Evolutionary conservation across 2,888 invertebrate genomes (phyloP), one percentile per base, ranked within the genome.

Genomic region (Salpingus planirostris): DNA sequence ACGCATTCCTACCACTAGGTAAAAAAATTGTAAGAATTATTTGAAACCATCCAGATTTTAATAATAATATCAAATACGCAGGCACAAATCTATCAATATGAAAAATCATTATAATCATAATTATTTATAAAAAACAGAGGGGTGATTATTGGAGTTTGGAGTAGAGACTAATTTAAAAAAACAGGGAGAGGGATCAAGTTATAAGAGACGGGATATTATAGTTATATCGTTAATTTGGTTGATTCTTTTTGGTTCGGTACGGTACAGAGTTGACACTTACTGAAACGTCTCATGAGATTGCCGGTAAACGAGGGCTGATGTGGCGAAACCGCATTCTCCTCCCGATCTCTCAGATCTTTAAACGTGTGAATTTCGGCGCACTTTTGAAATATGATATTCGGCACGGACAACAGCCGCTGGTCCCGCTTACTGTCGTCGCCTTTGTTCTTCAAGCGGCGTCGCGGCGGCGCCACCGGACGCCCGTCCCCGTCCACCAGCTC

Each of bases 241-340:
- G n/a, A n/a, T n/a, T n/a, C n/a, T n/a, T n/a, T n/a, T n/a, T n/a
- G n/a, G n/a, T n/a, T n/a, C n/a, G n/a, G 18, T 18, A 28, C 33
- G 31, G 41, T 40, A 40, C 47, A 53, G 51, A 65, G 55, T 61
- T 64, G 64, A 70, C 76, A 87, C 88, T 88, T 85, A 88, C 87
- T 85, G 78, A 86, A 84, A 73, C 85, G 79, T 64, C 86, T 75
- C 71, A 82, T 81, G 53, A 86, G 70, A 71, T 73, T 79, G 60
- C 81, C 80, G 52, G 81, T 77, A 69, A 82, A 78, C 42, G 78
- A 67, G 35, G 69, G 65, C 49, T 69, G 57, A n/a, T n/a, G n/a
- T 52, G 53, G 55, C 25, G 47, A 50, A 11, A 48, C 44, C 10
- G 44, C 32, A 7, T 43, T 49, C 48, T 66, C 65, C 46, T 67